Evolutionary conservation across 2,888 invertebrate genomes (phyloP).

Genomic region (Trypoxylon attenuatum): DNA sequence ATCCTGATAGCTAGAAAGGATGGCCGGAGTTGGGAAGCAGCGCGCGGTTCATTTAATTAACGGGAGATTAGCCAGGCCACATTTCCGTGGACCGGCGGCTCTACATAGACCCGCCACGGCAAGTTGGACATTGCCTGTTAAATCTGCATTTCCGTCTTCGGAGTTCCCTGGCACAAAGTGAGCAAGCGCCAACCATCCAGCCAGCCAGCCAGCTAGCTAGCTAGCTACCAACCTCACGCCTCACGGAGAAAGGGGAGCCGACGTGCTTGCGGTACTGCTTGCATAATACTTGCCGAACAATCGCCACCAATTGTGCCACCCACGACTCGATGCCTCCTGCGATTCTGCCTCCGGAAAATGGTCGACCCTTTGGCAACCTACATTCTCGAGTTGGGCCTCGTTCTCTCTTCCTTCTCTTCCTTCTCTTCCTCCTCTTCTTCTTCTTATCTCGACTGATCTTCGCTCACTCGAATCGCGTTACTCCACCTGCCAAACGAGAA

Average conservation of each 20-base stretch:
- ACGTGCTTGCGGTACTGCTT: constrained; percentile 9
- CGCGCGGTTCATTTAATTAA: constrained; percentile 60
- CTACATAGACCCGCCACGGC: constrained; percentile 31
- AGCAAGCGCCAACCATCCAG: constrained; percentile 7
- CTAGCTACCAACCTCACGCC: too few species aligned
- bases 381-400: constrained; percentile 14
- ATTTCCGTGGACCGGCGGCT: constrained; percentile 44
- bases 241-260: constrained; percentile 9
- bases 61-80: constrained; percentile 62
- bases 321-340: constrained; percentile 13
- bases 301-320: constrained; percentile 33
- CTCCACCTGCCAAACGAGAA: neutral
- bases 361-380: constrained; percentile 1
- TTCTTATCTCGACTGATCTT: neutral
- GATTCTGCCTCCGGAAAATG: constrained; percentile 25
- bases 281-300: constrained; percentile 46
- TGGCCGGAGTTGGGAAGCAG: constrained; percentile 4
- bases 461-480: neutral
- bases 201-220: too few species aligned
- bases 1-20: too few species aligned
- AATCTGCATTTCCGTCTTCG: constrained; percentile 64
- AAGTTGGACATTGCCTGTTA: constrained; percentile 59
- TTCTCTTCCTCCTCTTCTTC: neutral
- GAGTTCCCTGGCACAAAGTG: constrained; percentile 35
- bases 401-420: constrained; percentile 24